Base-by-base conservation (phyloP, 2,797 vertebrate species). In the Poeciliopsis presidionis region DNA sequence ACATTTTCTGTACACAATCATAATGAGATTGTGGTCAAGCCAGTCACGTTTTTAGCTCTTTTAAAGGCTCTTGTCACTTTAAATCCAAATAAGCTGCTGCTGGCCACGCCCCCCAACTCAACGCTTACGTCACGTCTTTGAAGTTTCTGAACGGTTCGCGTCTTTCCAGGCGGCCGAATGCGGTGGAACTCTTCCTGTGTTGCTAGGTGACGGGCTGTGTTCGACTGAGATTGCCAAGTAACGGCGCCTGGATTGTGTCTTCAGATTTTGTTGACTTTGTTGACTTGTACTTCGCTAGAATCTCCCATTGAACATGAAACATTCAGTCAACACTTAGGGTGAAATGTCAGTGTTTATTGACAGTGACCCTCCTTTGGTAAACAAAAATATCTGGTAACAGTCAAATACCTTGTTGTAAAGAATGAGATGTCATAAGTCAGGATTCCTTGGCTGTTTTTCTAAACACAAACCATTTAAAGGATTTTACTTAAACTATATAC, bases 401-500 rank as follows among this genome's bases (percentile, higher is more conserved):
- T 95, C 94, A 81, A 73, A 72, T 86, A 84, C 80, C 72, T 85
- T 87, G 18, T 74, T 80, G 73, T 63, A 73, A 12, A 89, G 25
- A 84, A 84, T 46, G 7, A 79, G 22, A 11, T 74, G 43, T 69
- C 76, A 55, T 76, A 43, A 18, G 16, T 67, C 87, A 28, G 86
- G 65, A 80, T 77, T 94, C 88, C 93, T 93, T 94, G 91, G 92
- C 91, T 83, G 85, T 81, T 90, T 88, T 30, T 78, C 80, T 84
- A 70, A 86, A 80, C 1, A 77, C 47, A 22, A 76, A 70, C 82
- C 71, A 75, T 51, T 76, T 9, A 65, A 13, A 22, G 25, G 7
- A 69, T 65, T 79, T 70, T 74, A 81, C 75, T 51, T 46, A 0
- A 74, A 22, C 1, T 51, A 81, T 30, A 9, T 20, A 80, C 20